Evolutionary conservation across 1,140 invertebrate species (phyloP), one percentile per base, ranked within the genome.

Genomic region (Battus philenor): DNA sequence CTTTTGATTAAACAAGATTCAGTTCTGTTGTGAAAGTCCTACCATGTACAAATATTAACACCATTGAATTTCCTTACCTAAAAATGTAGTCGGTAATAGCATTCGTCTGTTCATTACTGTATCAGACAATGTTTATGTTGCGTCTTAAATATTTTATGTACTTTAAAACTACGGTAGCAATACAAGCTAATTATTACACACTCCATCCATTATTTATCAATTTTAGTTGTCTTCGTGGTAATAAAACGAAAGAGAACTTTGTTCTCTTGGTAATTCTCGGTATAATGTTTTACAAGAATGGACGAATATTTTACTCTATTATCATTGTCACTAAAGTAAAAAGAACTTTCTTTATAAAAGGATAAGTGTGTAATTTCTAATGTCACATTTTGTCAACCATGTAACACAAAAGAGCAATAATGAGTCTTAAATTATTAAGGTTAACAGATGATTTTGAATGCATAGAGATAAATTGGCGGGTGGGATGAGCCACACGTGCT

Each of bases 401-500:
- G n/a, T 10, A 41, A 26, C 8, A 5, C 24, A 9, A 7, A 4
- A 16, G 4, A 15, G 24, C 34, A 16, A 60, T 54, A 51, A 43
- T 61, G 43, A 15, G 26, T 58, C 51, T 61, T 66, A 55, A 20
- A 30, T 34, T 30, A 29, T 16, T 17, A 18, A 12, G 8, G 45
- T 46, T 68, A 73, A 59, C 59, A 52, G 11, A 39, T 30, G 27
- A 24, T 57, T 62, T 73, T 9, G 55, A 27, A 20, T 41, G 13
- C 27, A 29, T 15, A 43, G 6, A 20, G 33, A 33, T 34, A 24
- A 43, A 50, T 53, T 47, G 45, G 57, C 61, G 59, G 61, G 58
- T 70, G 63, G 68, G 65, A 74, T 80, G 66, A 63, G 59, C 57
- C 69, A 80, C 79, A 83, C 77, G 79, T 80, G 76, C 64, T 73